Evolutionary conservation across 2,797 vertebrate species (phyloP).

Genomic region (Rhinatrema bivittatum): DNA sequence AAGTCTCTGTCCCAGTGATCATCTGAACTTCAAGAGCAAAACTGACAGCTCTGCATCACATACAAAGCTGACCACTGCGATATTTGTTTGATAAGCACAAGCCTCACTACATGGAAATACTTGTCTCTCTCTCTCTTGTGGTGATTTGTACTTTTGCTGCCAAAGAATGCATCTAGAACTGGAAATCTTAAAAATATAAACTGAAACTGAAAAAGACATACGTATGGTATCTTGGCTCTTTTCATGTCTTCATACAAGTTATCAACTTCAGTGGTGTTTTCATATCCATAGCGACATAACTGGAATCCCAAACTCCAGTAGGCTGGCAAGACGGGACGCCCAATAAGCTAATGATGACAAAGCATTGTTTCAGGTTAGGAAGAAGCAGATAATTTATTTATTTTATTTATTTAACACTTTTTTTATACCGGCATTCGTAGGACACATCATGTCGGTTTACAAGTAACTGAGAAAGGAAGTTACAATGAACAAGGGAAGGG

Average conservation of each 20-base stretch:
- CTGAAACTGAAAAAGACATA: constrained; percentile 44
- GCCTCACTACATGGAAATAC: too few relatives aligned
- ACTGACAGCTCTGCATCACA: too few relatives aligned
- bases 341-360: constrained; percentile 68
- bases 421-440: too few relatives aligned
- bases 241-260: constrained; percentile 68
- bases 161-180: not conserved
- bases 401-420: too few relatives aligned
- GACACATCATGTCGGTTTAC: too few relatives aligned
- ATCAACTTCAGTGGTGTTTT: constrained; percentile 60
- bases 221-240: constrained; percentile 70
- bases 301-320: constrained; percentile 95
- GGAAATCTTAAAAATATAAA: not conserved
- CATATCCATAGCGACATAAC: constrained; percentile 86
- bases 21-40: too few relatives aligned
- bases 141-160: not conserved
- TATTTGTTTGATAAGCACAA: too few relatives aligned
- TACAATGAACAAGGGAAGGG: too few relatives aligned
- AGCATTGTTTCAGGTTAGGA: not conserved
- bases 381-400: fast-evolving
- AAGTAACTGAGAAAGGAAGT: too few relatives aligned
- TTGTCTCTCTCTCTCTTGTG: too few relatives aligned
- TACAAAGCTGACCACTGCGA: too few relatives aligned
- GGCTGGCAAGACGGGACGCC: constrained; percentile 80
- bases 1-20: too few relatives aligned